phyloP scores from a whole-genome alignment of 1,140 invertebrate genomes.

The Heterodera carotae region DNA sequence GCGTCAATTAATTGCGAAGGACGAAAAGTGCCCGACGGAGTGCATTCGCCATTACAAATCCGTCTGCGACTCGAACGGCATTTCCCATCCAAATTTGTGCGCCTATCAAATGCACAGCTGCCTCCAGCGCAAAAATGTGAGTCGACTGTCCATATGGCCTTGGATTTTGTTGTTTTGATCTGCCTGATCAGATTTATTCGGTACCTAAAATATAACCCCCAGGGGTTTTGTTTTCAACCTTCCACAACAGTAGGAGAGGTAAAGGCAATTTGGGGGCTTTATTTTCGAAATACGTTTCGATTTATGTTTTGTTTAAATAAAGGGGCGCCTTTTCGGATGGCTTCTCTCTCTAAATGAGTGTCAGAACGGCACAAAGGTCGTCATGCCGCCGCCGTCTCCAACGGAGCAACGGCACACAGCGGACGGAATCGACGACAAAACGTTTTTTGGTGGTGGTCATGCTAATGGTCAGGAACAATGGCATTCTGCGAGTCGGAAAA shows the following conservation, averaged over 20 bases:
- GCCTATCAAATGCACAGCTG: conserved; percentile 57
- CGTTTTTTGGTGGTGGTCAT: background rate
- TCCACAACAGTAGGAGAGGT: too few species aligned
- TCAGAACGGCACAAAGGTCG: conserved; percentile 5
- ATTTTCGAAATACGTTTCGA: too few species aligned
- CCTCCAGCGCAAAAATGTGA: conserved; percentile 44
- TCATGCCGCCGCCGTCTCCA: background rate
- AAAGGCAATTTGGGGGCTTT: too few species aligned
- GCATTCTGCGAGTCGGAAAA: background rate
- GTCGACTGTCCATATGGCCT: conserved; percentile 8
- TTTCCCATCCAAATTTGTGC: conserved; percentile 55
- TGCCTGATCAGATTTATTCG: background rate
- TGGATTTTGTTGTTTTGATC: background rate
- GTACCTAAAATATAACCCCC: too few species aligned
- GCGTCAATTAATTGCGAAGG: conserved; percentile 30
- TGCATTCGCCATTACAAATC: conserved; percentile 46
- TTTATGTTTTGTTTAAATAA: conserved; percentile 4
- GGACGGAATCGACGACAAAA: background rate
- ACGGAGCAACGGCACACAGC: background rate
- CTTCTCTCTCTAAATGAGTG: conserved; percentile 40
- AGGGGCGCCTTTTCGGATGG: conserved; percentile 25
- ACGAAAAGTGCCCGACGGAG: conserved; percentile 49
- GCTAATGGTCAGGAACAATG: too few species aligned
- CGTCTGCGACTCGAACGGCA: conserved; percentile 48
- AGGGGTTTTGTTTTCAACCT: too few species aligned